Percentiles rank a stretch among this genome's conserved stretches.
Evolutionary conservation across 2,113 vertebrate genomes (phyloP).

Genomic region (Heptranchias perlo): DNA sequence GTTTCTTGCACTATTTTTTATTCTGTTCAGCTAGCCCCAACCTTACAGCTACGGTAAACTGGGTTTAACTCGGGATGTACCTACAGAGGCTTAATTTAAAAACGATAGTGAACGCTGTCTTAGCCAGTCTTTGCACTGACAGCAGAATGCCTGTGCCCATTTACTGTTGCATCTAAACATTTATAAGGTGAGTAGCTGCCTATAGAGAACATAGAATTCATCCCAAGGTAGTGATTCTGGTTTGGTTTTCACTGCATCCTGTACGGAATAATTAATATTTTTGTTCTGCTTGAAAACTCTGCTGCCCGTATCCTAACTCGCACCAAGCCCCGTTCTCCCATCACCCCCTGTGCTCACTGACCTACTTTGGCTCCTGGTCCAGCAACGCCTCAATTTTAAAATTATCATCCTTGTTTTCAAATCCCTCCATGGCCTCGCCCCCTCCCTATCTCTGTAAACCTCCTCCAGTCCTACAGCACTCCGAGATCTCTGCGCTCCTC

Average conservation of each 20-base stretch:
- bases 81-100: not conserved
- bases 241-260: not conserved
- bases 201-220: not conserved
- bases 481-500: no score
- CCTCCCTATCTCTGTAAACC: no score
- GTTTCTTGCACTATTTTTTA: no score
- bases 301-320: no score
- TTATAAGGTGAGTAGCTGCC: not conserved
- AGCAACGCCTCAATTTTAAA: no score
- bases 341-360: no score
- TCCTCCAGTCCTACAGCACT: no score
- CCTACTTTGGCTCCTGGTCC: no score
- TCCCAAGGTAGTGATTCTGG: not conserved
- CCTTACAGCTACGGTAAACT: not conserved
- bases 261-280: not conserved
- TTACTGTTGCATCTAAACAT: not conserved
- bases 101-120: not conserved
- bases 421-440: no score
- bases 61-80: not conserved
- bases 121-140: not conserved
- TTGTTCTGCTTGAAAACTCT: no score
- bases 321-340: no score
- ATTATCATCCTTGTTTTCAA: no score
- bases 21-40: not conserved
- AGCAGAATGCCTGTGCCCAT: not conserved